Base-by-base conservation (phyloP, 2,113 vertebrate genomes). In the Trogon melanurus region DNA sequence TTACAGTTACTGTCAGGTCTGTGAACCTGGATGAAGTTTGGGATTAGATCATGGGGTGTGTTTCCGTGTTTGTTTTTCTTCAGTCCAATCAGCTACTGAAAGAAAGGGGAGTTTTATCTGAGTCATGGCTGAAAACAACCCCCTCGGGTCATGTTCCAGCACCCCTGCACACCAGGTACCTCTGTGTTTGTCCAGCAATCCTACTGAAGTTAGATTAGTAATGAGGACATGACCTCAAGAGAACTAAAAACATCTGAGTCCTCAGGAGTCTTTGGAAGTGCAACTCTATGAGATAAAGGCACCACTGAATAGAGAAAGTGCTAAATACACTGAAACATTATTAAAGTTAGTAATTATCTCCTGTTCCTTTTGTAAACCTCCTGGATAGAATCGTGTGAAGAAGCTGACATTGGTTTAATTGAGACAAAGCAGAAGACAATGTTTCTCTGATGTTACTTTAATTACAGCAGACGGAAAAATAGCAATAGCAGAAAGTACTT, bases 391-490 rank as follows among this genome's bases (percentile, higher is more conserved):
- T 21, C 92, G 30, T 0, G 2, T 47, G 61, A 53, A 82, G 50
- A 92, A 78, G 41, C 27, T 83, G 48, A 86, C 56, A 95, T 75
- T n/a, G 36, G 23, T 86, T 94, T 88, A 95, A 93, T 30, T 88
- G 86, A 95, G 85, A 57, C 70, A 38, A 26, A 51, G 61, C 53
- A 88, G 62, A 95, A 92, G n/a, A 69, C 45, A 87, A 32, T 79
- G 75, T 64, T 96, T 72, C 54, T 95, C 85, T 92, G 70, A 72
- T 91, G 58, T 44, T 93, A 69, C 72, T 95, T 91, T 85, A 95
- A 95, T 95, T 96, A 85, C 67, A 96, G 81, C 48, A 93, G 76
- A 93, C 85, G 62, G 51, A 93, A 90, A 94, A 94, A 57, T 47
- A 71, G 73, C 45, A 91, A 72, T 22, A 82, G 51, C 38, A 81